phyloP scores from a whole-genome alignment of 2,888 invertebrate species.

The Euspilapteryx auroguttella region DNA sequence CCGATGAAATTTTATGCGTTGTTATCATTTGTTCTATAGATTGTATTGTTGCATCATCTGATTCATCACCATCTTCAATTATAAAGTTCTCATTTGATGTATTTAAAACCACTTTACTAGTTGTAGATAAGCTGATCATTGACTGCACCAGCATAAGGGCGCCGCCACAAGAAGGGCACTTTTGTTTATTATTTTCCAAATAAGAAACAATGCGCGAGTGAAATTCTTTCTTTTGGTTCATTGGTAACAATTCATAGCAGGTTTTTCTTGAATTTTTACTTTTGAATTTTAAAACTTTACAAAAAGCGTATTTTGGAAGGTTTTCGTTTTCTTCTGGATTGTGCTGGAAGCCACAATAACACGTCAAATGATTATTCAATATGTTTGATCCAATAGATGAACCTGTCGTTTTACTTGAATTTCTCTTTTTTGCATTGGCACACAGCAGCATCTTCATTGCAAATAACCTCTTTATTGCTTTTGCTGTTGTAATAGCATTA shows the following conservation, averaged over 20 bases:
- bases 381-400: constrained; percentile 8
- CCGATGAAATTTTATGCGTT: too few species aligned
- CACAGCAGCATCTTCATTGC: constrained; percentile 57
- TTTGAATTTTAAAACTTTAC: constrained; percentile 59
- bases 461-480: constrained; percentile 58
- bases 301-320: constrained; percentile 58
- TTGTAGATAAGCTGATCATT: not conserved
- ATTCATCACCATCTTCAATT: too few species aligned
- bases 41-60: too few species aligned
- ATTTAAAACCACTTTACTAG: too few species aligned
- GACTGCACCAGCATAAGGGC: constrained; percentile 13
- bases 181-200: constrained; percentile 47
- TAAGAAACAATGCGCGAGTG: constrained; percentile 52
- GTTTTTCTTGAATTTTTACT: constrained; percentile 46
- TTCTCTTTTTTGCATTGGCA: constrained; percentile 26
- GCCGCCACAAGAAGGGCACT: constrained; percentile 53
- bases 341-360: constrained; percentile 38
- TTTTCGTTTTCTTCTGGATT: constrained; percentile 23
- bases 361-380: constrained; percentile 14
- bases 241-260: constrained; percentile 54
- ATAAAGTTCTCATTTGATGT: too few species aligned
- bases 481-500: constrained; percentile 36
- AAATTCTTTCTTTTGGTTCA: constrained; percentile 57
- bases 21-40: too few species aligned
- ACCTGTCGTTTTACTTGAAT: constrained; percentile 11